Conservation (phyloP, 2,888 invertebrate species). For the Sylvicola cinctus region DNA sequence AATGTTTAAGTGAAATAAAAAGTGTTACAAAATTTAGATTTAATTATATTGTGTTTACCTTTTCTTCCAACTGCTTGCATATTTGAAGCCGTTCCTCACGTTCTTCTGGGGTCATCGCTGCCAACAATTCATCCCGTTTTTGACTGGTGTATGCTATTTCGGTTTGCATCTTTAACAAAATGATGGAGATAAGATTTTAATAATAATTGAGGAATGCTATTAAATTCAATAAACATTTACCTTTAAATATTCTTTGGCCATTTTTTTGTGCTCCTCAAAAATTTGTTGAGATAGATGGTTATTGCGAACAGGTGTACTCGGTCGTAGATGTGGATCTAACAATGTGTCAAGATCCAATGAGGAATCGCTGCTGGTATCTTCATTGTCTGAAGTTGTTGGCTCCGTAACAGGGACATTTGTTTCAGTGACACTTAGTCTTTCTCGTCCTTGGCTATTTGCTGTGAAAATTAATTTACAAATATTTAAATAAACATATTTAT, state of each 20-base stretch:
- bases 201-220: too few species aligned
- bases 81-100: conserved; percentile 19
- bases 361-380: conserved; percentile 5
- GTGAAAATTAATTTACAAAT: too few species aligned
- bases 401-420: conserved; percentile 14
- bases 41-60: conserved; percentile 11
- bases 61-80: conserved; percentile 21
- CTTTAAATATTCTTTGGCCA: conserved; percentile 74
- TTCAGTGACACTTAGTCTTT: conserved; percentile 22
- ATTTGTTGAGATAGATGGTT: conserved; percentile 62
- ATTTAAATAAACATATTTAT: too few species aligned
- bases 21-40: too few species aligned
- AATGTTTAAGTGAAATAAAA: too few species aligned
- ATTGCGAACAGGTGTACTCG: conserved; percentile 60
- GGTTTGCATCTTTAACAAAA: conserved; percentile 60
- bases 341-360: conserved; percentile 30
- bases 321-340: conserved; percentile 61
- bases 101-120: conserved; percentile 19
- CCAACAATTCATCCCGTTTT: conserved; percentile 54
- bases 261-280: conserved; percentile 71
- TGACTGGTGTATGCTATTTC: conserved; percentile 64
- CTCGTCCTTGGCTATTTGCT: conserved; percentile 25
- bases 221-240: conserved; percentile 21
- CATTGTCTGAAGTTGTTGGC: conserved; percentile 5
- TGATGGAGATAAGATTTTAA: conserved; percentile 10